Evolutionary conservation across 2,888 invertebrate species (phyloP).

Genomic region (Tigriopus californicus): DNA sequence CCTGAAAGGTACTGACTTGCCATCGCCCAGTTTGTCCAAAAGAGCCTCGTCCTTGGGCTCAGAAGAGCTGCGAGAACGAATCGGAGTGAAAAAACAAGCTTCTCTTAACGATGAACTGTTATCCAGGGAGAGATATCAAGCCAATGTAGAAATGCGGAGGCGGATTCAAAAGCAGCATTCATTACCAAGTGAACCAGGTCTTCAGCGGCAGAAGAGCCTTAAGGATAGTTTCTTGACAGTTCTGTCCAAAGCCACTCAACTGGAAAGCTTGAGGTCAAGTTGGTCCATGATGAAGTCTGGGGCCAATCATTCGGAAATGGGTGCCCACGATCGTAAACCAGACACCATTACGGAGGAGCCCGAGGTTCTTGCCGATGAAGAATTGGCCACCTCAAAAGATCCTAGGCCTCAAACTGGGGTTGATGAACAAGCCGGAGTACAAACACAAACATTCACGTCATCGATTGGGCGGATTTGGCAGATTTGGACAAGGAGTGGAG

Average conservation of each 20-base stretch:
- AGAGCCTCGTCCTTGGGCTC: background rate
- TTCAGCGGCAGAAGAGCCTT: background rate
- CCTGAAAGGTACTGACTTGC: background rate
- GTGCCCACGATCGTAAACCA: background rate
- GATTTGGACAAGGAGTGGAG: conserved; percentile 43
- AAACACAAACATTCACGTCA: conserved; percentile 37
- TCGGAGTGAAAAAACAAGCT: conserved; percentile 42
- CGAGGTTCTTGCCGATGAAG: conserved; percentile 9
- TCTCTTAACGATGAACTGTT: conserved; percentile 74
- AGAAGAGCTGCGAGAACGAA: conserved; percentile 1
- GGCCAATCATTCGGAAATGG: background rate
- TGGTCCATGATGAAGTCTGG: conserved; percentile 18
- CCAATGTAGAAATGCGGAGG: conserved; percentile 55
- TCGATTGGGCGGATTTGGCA: conserved; percentile 66
- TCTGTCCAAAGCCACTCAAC: conserved; percentile 16
- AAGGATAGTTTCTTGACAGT: conserved; percentile 14
- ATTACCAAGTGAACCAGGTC: background rate
- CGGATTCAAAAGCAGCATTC: conserved; percentile 32
- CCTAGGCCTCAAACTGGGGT: background rate
- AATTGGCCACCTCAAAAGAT: background rate
- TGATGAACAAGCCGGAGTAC: background rate
- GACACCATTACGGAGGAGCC: conserved; percentile 8
- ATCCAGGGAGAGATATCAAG: conserved; percentile 61
- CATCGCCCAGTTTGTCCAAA: too few relatives aligned
- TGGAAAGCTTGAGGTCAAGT: conserved; percentile 19